phyloP scores from a whole-genome alignment of 2,113 vertebrate species.

The Tragelaphus strepsiceros region DNA sequence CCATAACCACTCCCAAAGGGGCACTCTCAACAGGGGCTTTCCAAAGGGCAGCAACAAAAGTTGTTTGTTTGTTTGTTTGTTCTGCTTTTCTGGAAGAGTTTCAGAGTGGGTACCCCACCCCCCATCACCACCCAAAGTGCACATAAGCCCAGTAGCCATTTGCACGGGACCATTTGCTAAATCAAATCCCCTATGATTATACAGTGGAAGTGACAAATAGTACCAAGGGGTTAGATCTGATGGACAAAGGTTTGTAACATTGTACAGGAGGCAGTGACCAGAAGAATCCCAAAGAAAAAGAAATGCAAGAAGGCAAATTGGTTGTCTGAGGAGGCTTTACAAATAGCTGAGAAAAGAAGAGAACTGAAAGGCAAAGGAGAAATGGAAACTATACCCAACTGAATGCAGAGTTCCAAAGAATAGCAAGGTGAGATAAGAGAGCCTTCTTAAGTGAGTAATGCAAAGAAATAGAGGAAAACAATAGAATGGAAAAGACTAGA shows the following conservation, averaged over 20 bases:
- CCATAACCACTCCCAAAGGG: rapidly evolving
- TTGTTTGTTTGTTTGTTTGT: rapidly evolving
- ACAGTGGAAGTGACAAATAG: background rate
- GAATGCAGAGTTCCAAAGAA: background rate
- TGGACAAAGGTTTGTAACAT: background rate
- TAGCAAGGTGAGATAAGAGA: background rate
- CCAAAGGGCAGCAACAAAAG: background rate
- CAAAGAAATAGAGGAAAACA: background rate
- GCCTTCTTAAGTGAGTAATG: background rate
- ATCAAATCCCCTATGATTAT: background rate
- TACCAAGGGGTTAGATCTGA: background rate
- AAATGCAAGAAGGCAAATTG: background rate
- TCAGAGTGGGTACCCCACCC: rapidly evolving
- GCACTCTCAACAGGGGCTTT: background rate
- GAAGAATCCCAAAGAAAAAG: background rate
- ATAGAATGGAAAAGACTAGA: background rate
- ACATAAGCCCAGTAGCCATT: background rate
- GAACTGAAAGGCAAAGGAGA: background rate
- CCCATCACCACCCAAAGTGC: background rate
- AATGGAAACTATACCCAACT: background rate
- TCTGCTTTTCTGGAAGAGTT: background rate
- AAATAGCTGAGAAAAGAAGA: background rate
- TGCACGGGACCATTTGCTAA: background rate
- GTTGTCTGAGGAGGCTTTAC: background rate
- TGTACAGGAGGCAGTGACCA: background rate